phyloP scores from a whole-genome alignment of 2,797 vertebrate species.

The Esox masquinongy region DNA sequence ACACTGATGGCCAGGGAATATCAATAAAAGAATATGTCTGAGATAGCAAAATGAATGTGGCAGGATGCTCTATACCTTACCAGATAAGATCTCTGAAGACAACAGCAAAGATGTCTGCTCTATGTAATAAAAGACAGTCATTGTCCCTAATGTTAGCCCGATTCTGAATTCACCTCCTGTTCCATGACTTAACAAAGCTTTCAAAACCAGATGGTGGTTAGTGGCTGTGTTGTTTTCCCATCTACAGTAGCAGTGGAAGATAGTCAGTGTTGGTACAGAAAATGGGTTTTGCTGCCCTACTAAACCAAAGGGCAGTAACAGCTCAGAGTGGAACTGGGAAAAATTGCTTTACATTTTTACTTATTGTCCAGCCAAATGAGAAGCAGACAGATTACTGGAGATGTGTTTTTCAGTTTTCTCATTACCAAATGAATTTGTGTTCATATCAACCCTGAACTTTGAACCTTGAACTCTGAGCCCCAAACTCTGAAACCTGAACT shows the following conservation, averaged over 20 bases:
- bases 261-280: not conserved
- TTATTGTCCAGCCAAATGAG: no score
- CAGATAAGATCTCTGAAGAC: not conserved
- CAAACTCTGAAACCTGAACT: no score
- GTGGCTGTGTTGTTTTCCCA: not conserved
- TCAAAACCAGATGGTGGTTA: constrained; percentile 7
- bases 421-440: no score
- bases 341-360: no score
- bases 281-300: not conserved
- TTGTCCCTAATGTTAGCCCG: constrained; percentile 10
- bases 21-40: not conserved
- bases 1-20: not conserved
- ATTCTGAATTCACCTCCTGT: constrained; percentile 22
- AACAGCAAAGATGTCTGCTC: not conserved
- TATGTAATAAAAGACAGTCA: constrained; percentile 11
- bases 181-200: constrained; percentile 6
- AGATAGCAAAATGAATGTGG: not conserved
- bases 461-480: no score
- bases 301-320: no score
- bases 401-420: no score
- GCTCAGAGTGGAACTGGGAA: no score
- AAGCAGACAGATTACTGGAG: no score
- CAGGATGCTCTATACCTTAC: not conserved
- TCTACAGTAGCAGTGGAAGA: not conserved
- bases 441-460: no score